Base-by-base conservation (phyloP, 1,140 invertebrate species). In the Danaus melanippus region DNA sequence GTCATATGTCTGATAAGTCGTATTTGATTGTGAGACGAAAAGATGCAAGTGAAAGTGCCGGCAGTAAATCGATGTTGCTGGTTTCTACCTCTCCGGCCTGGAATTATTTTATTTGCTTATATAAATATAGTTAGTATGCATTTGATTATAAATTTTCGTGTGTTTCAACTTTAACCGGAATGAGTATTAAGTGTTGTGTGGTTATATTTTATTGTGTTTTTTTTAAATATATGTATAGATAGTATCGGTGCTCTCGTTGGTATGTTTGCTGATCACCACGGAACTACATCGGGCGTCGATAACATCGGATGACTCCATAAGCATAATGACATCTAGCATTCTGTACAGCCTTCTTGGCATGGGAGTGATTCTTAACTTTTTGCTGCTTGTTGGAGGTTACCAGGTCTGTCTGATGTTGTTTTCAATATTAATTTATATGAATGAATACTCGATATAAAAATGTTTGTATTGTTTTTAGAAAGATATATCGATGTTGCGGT, bases 301-400 rank as follows among this genome's bases (percentile, higher is more conserved):
- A 43, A 65, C 59, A 10, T 47, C 60, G 42, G 74, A 72, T 11
- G 50, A 67, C 0, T 70, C 75, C 0, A 43, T 83, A n/a, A 79
- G 83, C 46, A 67, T 74, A 15, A 54, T 74, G 43, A 82, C 75
- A 8, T 68, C 71, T 0, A 79, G 77, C 0, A 66, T 84, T 4
- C 66, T 85, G 11, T 85, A 78, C 57, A 76, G 79, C 50, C 77
- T 85, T 17, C 69, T 85, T 9, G 82, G 80, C 0, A 79, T 85
- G 79, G 70, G 77, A 1, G 64, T 84, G 4, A 74, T 85, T 44
- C 57, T 84, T 12, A 85, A 79, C 21, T 62, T 82, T n/a, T 59
- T 84, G 21, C 74, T 85, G 0, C 66, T 85, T 2, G 56, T 80
- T 42, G 82, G 75, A 50, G 74, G 73, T 9, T 76, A 69, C 54